A percentile compares a stretch with the other conserved stretches of the same genome.
phyloP scores from a whole-genome alignment of 2,888 invertebrate species.

The Hirudinaria manillensis region DNA sequence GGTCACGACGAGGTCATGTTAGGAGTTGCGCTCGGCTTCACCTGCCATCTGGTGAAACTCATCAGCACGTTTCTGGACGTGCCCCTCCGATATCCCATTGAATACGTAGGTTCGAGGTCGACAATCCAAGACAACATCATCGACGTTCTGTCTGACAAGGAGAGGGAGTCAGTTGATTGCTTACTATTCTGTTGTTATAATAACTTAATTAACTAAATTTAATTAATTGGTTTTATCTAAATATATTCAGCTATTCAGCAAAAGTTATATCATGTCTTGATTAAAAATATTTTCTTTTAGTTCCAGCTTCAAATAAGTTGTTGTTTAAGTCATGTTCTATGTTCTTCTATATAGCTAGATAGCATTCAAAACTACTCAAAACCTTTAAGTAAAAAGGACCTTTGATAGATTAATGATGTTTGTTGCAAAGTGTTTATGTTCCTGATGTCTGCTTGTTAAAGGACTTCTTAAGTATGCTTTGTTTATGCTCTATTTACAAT shows the following conservation, averaged over 20 bases:
- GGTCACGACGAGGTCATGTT: conserved; percentile 66
- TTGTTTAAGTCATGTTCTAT: too few relatives aligned
- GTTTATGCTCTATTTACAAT: too few relatives aligned
- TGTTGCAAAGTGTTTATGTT: too few relatives aligned
- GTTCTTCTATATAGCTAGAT: too few relatives aligned
- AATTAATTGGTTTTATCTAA: too few relatives aligned
- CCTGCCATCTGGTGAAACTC: conserved; percentile 75
- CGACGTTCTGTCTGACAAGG: conserved; percentile 62
- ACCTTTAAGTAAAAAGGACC: too few relatives aligned
- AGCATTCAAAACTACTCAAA: too few relatives aligned
- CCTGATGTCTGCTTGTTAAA: too few relatives aligned
- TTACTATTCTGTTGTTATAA: neutral
- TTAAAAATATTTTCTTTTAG: neutral
- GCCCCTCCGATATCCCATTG: conserved; percentile 77
- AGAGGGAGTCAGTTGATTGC: conserved; percentile 54
- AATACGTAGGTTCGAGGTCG: conserved; percentile 74
- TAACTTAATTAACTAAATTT: neutral
- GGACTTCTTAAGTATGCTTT: neutral
- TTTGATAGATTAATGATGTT: too few relatives aligned
- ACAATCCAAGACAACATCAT: conserved; percentile 74
- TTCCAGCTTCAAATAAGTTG: too few relatives aligned
- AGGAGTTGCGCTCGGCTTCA: conserved; percentile 79
- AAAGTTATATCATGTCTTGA: neutral
- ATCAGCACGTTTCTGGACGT: conserved; percentile 72
- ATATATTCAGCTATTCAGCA: too few relatives aligned